phyloP scores from a whole-genome alignment of 2,113 vertebrate species.

The Solea senegalensis region DNA sequence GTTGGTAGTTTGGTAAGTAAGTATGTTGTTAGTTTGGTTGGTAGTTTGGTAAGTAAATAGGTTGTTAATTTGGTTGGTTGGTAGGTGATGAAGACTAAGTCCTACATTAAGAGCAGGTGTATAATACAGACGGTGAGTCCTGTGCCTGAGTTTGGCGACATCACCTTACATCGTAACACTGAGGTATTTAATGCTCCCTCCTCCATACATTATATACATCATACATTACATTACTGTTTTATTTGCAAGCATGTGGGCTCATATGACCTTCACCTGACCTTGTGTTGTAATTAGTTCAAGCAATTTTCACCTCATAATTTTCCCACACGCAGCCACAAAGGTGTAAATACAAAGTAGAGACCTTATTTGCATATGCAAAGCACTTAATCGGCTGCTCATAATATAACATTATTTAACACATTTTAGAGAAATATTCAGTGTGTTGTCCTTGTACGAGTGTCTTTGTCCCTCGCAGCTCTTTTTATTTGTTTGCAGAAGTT shows the following conservation, averaged over 20 bases:
- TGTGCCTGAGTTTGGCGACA: not conserved
- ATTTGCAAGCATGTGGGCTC: not conserved
- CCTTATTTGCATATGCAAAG: not conserved
- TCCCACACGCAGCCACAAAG: not conserved
- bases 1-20: too few relatives aligned
- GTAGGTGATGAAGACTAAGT: too few relatives aligned
- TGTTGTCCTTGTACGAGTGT: not conserved
- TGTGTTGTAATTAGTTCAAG: slow-evolving; percentile 3
- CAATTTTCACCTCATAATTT: not conserved
- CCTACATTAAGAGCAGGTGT: too few relatives aligned
- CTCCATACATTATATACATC: not conserved
- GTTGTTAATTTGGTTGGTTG: too few relatives aligned
- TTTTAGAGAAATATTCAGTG: not conserved
- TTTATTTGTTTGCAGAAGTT: slow-evolving; percentile 2
- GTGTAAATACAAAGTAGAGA: not conserved
- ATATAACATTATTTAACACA: not conserved
- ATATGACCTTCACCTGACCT: slow-evolving; percentile 13
- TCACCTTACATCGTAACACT: not conserved
- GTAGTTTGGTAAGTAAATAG: too few relatives aligned
- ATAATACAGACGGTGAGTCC: too few relatives aligned
- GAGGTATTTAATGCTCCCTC: not conserved
- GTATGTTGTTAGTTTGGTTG: too few relatives aligned
- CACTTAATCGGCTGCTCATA: not conserved
- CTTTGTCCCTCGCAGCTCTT: not conserved
- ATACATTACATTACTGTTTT: not conserved